phyloP scores from a whole-genome alignment of 2,113 vertebrate species.

The Pituophis catenifer region DNA sequence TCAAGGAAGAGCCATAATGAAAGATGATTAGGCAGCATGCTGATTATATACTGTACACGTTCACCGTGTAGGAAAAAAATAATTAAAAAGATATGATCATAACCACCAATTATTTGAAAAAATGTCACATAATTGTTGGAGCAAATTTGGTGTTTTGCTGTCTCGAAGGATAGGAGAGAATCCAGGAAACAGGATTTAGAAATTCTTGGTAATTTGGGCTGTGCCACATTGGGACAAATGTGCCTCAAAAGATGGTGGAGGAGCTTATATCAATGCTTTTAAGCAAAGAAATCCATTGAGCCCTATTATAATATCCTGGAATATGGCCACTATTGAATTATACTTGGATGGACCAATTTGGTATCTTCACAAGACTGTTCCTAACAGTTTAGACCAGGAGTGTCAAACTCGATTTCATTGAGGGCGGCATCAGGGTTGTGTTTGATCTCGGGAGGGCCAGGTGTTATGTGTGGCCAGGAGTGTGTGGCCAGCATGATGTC shows the following conservation, averaged over 20 bases:
- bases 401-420: too few species aligned
- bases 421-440: too few species aligned
- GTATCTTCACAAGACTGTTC: background rate
- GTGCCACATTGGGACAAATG: background rate
- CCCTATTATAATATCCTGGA: background rate
- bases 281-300: background rate
- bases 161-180: background rate
- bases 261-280: background rate
- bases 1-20: constrained; percentile 11
- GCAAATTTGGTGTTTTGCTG: background rate
- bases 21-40: background rate
- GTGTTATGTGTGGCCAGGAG: too few species aligned
- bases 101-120: background rate
- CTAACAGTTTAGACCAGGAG: background rate
- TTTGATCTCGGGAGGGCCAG: too few species aligned
- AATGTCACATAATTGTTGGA: background rate
- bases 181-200: background rate
- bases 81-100: background rate
- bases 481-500: too few species aligned
- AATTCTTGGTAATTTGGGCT: background rate
- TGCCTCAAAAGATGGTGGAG: background rate
- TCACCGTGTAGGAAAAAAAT: background rate
- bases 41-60: background rate
- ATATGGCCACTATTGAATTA: background rate
- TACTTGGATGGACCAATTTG: background rate